Conservation (phyloP, 2,888 invertebrate genomes). For the Adineta ricciae region DNA sequence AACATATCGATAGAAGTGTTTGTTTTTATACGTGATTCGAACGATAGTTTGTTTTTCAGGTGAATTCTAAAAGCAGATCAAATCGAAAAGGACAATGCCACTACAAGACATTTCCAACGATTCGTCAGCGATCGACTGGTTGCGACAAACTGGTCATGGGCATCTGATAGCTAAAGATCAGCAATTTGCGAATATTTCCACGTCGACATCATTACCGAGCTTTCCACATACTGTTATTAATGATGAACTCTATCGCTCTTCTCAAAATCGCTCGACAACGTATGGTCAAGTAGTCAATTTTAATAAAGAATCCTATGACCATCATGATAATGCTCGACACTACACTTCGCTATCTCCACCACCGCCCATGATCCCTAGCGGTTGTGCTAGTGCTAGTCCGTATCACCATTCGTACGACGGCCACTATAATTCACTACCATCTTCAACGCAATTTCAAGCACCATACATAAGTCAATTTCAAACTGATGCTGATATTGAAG, state of each 20-base stretch:
- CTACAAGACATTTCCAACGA: conserved; percentile 4
- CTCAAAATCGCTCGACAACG: background rate
- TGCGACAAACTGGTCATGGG: background rate
- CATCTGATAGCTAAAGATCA: background rate
- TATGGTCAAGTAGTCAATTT: background rate
- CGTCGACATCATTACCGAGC: background rate
- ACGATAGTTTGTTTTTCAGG: too few species aligned
- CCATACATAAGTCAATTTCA: background rate
- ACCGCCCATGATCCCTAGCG: too few species aligned
- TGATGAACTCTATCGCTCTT: background rate
- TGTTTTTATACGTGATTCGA: too few species aligned
- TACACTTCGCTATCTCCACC: background rate
- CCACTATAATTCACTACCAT: background rate
- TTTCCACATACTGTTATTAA: background rate
- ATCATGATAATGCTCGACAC: background rate
- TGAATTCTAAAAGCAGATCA: background rate
- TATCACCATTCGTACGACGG: too few species aligned
- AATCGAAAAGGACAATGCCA: background rate
- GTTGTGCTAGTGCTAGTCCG: too few species aligned
- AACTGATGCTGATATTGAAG: background rate
- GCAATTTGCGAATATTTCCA: background rate
- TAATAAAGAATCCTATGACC: background rate
- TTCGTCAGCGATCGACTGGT: background rate
- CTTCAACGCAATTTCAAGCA: background rate
- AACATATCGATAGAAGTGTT: too few species aligned